Conservation (phyloP, 2,797 vertebrate species). For the Rhynchotus rufescens region DNA sequence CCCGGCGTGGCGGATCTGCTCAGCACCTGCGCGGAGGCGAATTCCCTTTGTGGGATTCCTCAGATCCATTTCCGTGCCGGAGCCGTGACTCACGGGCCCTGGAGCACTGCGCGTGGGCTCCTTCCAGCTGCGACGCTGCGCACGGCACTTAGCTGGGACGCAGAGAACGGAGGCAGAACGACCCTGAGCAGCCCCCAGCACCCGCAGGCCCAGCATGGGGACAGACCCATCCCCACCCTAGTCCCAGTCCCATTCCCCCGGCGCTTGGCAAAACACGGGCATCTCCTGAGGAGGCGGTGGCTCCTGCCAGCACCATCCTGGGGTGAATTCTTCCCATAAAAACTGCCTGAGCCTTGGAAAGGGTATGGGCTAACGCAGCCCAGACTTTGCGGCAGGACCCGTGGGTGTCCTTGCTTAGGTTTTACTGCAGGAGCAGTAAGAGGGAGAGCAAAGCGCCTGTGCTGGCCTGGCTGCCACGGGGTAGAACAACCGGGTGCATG, state of each 20-base stretch:
- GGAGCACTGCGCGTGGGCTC: neutral
- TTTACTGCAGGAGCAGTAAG: neutral
- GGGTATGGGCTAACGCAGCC: neutral
- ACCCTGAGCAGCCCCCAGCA: neutral
- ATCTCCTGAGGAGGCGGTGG: neutral
- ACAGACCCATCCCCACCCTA: neutral
- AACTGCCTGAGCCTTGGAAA: neutral
- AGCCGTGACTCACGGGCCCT: neutral
- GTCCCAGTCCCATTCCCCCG: neutral
- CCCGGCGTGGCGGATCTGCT: neutral
- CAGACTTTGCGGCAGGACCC: neutral
- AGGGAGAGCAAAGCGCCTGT: neutral
- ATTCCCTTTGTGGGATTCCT: conserved; percentile 31
- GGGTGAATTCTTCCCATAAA: neutral
- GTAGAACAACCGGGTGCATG: no score
- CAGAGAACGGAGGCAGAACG: neutral
- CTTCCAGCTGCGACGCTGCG: neutral
- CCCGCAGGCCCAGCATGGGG: neutral
- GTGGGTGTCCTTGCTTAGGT: neutral
- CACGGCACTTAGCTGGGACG: neutral
- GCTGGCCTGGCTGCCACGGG: neutral
- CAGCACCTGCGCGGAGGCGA: neutral
- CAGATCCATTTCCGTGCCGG: conserved; percentile 33
- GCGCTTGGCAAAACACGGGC: neutral
- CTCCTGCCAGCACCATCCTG: neutral